Evolutionary conservation across 2,797 vertebrate genomes (phyloP).

Genomic region (Pangasius macronema): DNA sequence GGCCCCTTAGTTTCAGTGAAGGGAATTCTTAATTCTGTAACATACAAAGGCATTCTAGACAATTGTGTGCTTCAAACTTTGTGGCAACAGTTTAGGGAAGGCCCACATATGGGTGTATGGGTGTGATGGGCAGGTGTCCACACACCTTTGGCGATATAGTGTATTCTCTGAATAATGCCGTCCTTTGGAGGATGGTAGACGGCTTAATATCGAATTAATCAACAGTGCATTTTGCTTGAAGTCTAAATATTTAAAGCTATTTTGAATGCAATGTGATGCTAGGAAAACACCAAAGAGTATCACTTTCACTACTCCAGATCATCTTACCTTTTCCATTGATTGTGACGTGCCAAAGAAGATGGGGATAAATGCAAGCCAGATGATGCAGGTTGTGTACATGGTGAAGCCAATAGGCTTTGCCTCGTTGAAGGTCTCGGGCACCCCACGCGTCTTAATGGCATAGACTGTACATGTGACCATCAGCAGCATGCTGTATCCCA

Average conservation of each 20-base stretch:
- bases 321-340: conserved; percentile 94
- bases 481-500: conserved; percentile 98
- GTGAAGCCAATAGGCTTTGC: conserved; percentile 99
- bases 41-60: too few relatives aligned
- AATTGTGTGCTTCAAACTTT: too few relatives aligned
- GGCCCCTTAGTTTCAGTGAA: too few relatives aligned
- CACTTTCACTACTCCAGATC: not conserved
- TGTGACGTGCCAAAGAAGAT: conserved; percentile 99
- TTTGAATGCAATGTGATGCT: not conserved
- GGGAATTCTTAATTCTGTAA: too few relatives aligned
- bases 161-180: not conserved
- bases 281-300: not conserved
- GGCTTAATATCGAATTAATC: too few relatives aligned
- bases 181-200: not conserved
- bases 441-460: conserved; percentile 96
- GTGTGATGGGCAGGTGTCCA: too few relatives aligned
- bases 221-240: too few relatives aligned
- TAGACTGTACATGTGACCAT: conserved; percentile 99
- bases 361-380: conserved; percentile 99
- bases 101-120: too few relatives aligned
- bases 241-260: not conserved
- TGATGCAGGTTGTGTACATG: conserved; percentile 99
- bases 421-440: conserved; percentile 99
- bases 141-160: not conserved
- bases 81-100: too few relatives aligned